Base-by-base conservation (phyloP, 2,797 vertebrate genomes). In the Melanotaenia trifasciata region DNA sequence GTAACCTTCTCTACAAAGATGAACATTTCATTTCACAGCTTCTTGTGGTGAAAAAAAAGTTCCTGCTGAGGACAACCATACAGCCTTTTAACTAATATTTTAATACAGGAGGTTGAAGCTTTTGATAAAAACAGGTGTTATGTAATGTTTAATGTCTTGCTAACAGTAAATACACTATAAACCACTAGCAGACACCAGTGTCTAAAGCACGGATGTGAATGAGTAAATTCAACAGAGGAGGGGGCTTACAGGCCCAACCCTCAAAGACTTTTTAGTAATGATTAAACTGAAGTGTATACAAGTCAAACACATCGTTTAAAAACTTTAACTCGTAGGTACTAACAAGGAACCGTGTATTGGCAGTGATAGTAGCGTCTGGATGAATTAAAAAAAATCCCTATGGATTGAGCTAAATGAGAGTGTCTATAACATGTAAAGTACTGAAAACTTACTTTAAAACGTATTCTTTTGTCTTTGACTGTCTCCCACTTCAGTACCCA, bases 391-490 rank as follows among this genome's bases (percentile, higher is more conserved):
- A 73, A 22, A 43, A 20, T 35, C 32, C 40, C 38, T 12, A 69
- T 69, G 51, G 74, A 76, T 50, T 68, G 79, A 83, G n/a, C 58
- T 43, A 60, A 78, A 9, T 70, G 74, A 72, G 63, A 70, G 69
- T 32, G 73, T 64, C 24, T 62, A 66, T 83, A 75, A 67, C 69
- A 51, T 20, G 63, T 18, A 72, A 87, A 80, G 74, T 60, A 2
- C 9, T 24, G 2, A 36, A 79, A 89, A 91, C 86, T 94, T 91
- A 95, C 94, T 92, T 93, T 76, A 78, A 75, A 68, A 50, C 51
- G 76, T 76, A n/a, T 74, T 60, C 57, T 76, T 60, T 54, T 72
- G 58, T 78, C 40, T 88, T 78, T 73, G 75, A 45, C 69, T 51
- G 69, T 74, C 81, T 89, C 70, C 77, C 85, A 86, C 78, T 66